Percentiles rank a stretch among this genome's conserved stretches.
These are phyloP conservation scores for Xanthia togata DNA, from an alignment of 2,888 invertebrate species.

Conservation along the genomic window DNA sequence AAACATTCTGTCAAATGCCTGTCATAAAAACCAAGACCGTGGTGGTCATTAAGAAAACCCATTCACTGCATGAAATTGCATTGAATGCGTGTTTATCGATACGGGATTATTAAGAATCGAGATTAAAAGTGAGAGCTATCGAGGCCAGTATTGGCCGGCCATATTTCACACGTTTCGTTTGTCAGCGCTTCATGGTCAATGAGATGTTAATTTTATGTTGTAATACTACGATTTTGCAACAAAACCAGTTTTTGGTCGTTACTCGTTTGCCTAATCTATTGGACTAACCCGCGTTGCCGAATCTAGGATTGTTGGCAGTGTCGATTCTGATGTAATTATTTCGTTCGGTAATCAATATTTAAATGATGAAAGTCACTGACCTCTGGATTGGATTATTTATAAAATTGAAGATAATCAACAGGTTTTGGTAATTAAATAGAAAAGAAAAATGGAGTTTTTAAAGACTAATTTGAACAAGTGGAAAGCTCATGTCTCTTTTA, in stretches of 20 bases:
- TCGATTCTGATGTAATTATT: conserved; percentile 47
- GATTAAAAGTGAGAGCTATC: conserved; percentile 81
- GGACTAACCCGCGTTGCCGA: conserved; percentile 50
- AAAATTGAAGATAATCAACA: neutral
- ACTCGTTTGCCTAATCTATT: conserved; percentile 62
- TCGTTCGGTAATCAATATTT: conserved; percentile 28
- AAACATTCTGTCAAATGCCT: conserved; percentile 50
- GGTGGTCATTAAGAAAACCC: conserved; percentile 57
- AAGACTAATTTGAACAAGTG: conserved; percentile 14
- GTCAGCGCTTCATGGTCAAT: conserved; percentile 78
- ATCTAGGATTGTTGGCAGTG: conserved; percentile 52
- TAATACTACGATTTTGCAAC: conserved; percentile 74
- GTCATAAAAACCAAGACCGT: conserved; percentile 56
- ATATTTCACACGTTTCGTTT: conserved; percentile 72
- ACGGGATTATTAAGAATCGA: conserved; percentile 64
- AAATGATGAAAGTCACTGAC: conserved; percentile 54
- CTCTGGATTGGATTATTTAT: conserved; percentile 22
- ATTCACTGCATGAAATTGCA: conserved; percentile 61
- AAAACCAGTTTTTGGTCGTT: conserved; percentile 72
- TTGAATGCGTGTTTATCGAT: conserved; percentile 59
- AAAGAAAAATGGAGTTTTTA: neutral
- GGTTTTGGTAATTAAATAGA: conserved; percentile 12
- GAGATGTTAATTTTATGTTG: conserved; percentile 79
- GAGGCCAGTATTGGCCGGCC: conserved; percentile 70
- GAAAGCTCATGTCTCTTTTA: conserved; percentile 8